Conservation (phyloP, 2,797 vertebrate species). For the Acipenser transmontanus region DNA sequence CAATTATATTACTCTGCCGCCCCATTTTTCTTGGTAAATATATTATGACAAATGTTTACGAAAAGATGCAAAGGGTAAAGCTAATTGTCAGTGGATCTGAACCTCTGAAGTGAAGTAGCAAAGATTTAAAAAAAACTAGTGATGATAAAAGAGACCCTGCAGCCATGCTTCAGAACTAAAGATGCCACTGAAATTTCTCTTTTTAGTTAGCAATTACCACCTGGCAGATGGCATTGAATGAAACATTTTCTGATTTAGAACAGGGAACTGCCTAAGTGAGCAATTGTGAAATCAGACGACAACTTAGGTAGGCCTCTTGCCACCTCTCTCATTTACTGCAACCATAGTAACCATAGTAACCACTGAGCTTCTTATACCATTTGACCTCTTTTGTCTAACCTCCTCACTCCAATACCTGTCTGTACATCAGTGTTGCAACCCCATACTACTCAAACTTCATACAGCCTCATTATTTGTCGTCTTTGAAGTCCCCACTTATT, state of each 20-base stretch:
- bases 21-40: neutral
- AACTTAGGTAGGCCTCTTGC: too few relatives aligned
- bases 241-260: neutral
- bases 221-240: constrained; percentile 25
- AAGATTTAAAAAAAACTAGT: constrained; percentile 30
- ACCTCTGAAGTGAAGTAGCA: constrained; percentile 13
- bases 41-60: constrained; percentile 4
- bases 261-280: too few relatives aligned
- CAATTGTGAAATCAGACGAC: too few relatives aligned
- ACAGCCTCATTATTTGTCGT: too few relatives aligned
- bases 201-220: constrained; percentile 21
- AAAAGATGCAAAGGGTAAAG: constrained; percentile 17
- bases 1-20: neutral
- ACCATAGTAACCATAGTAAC: too few relatives aligned
- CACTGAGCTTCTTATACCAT: too few relatives aligned
- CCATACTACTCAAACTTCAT: too few relatives aligned
- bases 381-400: too few relatives aligned
- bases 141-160: constrained; percentile 39
- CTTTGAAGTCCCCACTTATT: too few relatives aligned
- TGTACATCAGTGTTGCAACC: too few relatives aligned
- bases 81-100: constrained; percentile 27
- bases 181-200: constrained; percentile 43
- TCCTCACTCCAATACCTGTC: too few relatives aligned
- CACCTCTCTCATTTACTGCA: too few relatives aligned
- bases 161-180: constrained; percentile 24